phyloP scores from a whole-genome alignment of 2,797 vertebrate genomes.

The Botia kubotai region DNA sequence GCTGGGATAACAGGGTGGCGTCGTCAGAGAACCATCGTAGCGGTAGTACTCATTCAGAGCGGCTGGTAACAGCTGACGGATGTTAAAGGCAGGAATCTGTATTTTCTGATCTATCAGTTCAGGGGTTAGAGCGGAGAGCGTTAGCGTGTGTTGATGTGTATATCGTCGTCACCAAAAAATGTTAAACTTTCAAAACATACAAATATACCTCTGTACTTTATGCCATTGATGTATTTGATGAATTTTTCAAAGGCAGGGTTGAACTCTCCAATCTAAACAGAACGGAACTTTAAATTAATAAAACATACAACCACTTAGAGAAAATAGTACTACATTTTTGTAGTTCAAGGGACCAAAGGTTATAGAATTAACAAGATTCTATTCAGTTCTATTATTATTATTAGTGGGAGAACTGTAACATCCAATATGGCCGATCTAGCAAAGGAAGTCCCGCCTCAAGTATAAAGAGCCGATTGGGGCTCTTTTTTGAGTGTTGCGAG shows the following conservation, averaged over 20 bases:
- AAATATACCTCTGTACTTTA: conserved; percentile 87
- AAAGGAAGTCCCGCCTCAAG: no score
- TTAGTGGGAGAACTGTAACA: no score
- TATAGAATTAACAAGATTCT: no score
- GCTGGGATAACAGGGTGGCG: conserved; percentile 92
- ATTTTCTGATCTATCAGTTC: conserved; percentile 81
- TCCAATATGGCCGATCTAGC: no score
- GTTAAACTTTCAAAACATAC: background rate
- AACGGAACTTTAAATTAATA: conserved; percentile 16
- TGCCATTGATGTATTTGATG: conserved; percentile 82
- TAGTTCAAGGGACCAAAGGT: no score
- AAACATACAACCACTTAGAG: background rate
- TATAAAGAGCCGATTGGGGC: no score
- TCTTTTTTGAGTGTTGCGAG: no score
- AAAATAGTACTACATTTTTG: no score
- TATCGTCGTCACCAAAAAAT: background rate
- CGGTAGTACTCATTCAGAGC: conserved; percentile 89
- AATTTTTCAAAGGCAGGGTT: conserved; percentile 88
- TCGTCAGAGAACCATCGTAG: conserved; percentile 93
- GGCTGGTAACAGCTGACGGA: conserved; percentile 84
- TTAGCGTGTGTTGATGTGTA: background rate
- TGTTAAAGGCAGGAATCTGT: conserved; percentile 84
- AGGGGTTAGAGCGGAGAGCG: background rate
- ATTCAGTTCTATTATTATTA: no score
- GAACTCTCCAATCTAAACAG: conserved; percentile 84